These are phyloP conservation scores for Gryllus longicercus DNA, from an alignment of 2,888 invertebrate genomes.

Conservation along the genomic window DNA sequence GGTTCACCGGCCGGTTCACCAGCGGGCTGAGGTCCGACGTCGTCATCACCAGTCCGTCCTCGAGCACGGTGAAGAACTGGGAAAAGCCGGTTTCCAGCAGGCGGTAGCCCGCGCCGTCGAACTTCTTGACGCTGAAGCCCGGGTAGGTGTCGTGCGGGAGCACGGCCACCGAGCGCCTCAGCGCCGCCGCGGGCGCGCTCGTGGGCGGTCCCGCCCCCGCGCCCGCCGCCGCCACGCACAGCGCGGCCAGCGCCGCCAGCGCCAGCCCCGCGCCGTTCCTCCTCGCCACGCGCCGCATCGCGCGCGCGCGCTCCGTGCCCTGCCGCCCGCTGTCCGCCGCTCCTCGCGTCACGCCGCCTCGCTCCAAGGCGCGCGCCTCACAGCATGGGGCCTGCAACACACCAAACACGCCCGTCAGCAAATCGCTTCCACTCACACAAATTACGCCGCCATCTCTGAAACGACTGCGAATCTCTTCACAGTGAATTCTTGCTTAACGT, in stretches of 20 bases:
- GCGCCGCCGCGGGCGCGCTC: background rate
- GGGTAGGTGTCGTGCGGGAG: constrained; percentile 87
- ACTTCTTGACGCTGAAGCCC: constrained; percentile 81
- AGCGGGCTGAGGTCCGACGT: constrained; percentile 79
- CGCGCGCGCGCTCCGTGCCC: background rate
- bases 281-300: background rate
- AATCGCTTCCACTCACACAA: no score
- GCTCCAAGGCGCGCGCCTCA: background rate
- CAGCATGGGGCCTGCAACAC: background rate
- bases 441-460: no score
- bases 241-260: background rate
- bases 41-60: constrained; percentile 87
- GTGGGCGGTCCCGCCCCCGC: background rate
- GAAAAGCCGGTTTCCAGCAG: constrained; percentile 76
- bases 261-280: background rate
- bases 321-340: background rate
- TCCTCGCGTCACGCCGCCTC: background rate
- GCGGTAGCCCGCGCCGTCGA: constrained; percentile 60
- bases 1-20: constrained; percentile 74
- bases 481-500: no score
- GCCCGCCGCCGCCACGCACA: background rate
- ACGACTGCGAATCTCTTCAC: no score
- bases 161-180: constrained; percentile 50
- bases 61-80: constrained; percentile 80
- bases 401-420: no score